Evolutionary conservation across 2,888 invertebrate genomes (phyloP), one percentile per base, ranked within the genome.

Genomic region (Belgica antarctica): DNA sequence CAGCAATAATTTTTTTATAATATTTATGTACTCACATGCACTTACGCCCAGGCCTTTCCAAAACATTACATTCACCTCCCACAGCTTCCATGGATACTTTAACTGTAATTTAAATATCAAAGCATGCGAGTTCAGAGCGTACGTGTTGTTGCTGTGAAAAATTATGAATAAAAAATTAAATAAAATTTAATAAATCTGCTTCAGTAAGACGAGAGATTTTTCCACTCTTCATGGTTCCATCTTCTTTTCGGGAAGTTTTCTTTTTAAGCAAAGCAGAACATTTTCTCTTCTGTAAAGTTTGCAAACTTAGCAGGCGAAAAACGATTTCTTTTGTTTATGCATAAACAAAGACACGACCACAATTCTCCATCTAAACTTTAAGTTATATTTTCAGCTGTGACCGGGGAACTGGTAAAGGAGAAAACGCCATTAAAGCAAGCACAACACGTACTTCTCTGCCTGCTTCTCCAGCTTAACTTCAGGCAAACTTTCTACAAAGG

Each of bases 371-470:
- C 3, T 52, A 19, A 52, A 52, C n/a, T 7, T 52, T 22, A 52
- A 52, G 22, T 52, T 52, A 52, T 52, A 52, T 22, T 17, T 52
- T 52, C 52, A 52, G 52, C 52, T 52, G 52, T 52, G 52, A 52
- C 52, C 52, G 8, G 52, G 22, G 15, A 15, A 17, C 5, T 52
- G 2, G 34, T 12, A 31, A 31, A 31, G 5, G 12, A 52, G 17
- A 22, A 52, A 52, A 22, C 41, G 12, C 31, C 31, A n/a, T 2
- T 15, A 41, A 41, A 17, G 22, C 52, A 52, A 17, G 22, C 52
- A 52, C 17, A 52, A 22, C 52, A 52, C 52, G 52, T 52, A 52
- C 12, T 52, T 52, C 52, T n/a, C n/a, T n/a, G n/a, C n/a, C n/a
- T n/a, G n/a, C n/a, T n/a, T n/a, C n/a, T n/a, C n/a, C n/a, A n/a